These are phyloP conservation scores for Diarsia dahlii DNA, from an alignment of 2,888 invertebrate species.

Conservation along the genomic window DNA sequence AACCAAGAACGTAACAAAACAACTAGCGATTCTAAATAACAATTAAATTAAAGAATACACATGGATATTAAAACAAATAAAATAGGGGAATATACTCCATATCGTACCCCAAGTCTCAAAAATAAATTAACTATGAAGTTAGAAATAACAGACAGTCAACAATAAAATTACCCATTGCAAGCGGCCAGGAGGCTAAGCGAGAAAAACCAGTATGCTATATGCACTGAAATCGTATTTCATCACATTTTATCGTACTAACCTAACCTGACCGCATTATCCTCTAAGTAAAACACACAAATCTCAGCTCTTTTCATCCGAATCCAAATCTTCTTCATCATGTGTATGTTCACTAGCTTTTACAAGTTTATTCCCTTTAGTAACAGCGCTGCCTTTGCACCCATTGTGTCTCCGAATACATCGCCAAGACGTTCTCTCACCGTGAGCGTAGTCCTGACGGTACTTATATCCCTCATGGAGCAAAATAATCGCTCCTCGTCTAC, in stretches of 20 bases:
- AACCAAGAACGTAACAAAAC: background rate
- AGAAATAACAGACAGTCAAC: constrained; percentile 16
- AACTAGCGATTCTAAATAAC: constrained; percentile 39
- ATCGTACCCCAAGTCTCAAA: background rate
- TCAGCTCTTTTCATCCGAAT: constrained; percentile 43
- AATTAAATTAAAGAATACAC: background rate
- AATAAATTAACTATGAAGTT: background rate
- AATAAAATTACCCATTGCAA: background rate
- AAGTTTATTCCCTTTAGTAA: constrained; percentile 54
- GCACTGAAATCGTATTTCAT: background rate
- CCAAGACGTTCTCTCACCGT: constrained; percentile 62
- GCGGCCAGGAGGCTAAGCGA: background rate
- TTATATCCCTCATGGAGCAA: constrained; percentile 58
- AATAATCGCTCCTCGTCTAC: constrained; percentile 61
- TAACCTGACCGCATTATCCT: background rate
- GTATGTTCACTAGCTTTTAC: constrained; percentile 53
- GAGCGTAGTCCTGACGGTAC: constrained; percentile 63
- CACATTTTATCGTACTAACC: background rate
- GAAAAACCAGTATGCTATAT: background rate
- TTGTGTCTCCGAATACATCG: constrained; percentile 64
- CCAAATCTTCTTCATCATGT: constrained; percentile 49
- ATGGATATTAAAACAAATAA: background rate
- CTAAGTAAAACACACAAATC: background rate
- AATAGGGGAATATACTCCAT: background rate
- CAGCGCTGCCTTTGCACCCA: constrained; percentile 66